These are phyloP conservation scores for Melitaea cinxia DNA, from an alignment of 1,140 invertebrate species.

Conservation along the genomic window DNA sequence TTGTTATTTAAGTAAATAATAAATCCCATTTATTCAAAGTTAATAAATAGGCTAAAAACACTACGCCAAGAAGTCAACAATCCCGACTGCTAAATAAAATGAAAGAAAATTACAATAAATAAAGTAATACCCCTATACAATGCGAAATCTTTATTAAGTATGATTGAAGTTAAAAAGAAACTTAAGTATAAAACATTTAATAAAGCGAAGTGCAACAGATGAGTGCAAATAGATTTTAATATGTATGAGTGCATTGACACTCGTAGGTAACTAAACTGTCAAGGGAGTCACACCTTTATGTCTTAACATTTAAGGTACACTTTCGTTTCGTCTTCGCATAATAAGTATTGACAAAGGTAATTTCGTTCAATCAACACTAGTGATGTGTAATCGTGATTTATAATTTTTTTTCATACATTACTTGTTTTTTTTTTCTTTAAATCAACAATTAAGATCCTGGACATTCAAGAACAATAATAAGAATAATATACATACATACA, in stretches of 20 bases:
- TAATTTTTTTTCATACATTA: conserved; percentile 1
- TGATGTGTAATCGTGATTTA: conserved; percentile 25
- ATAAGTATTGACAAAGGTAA: conserved; percentile 49
- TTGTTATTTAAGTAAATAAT: no score
- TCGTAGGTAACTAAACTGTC: conserved; percentile 14
- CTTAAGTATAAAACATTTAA: conserved; percentile 46
- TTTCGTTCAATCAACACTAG: conserved; percentile 36
- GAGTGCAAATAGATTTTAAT: conserved; percentile 54
- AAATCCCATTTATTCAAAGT: no score
- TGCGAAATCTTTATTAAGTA: conserved; percentile 24
- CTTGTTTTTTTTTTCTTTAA: neutral
- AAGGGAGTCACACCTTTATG: conserved; percentile 31
- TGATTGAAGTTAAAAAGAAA: conserved; percentile 34
- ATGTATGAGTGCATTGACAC: conserved; percentile 53
- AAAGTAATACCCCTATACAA: neutral
- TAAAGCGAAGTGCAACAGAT: conserved; percentile 51
- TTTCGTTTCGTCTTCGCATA: conserved; percentile 23
- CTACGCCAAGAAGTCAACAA: no score
- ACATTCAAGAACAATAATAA: no score
- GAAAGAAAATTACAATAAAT: neutral
- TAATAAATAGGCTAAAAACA: no score
- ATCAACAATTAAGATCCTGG: neutral
- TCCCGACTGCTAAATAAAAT: no score
- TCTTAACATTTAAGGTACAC: conserved; percentile 28
- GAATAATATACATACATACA: no score